These are phyloP conservation scores for Dermochelys coriacea DNA, from an alignment of 2,797 vertebrate species.

Conservation along the genomic window DNA sequence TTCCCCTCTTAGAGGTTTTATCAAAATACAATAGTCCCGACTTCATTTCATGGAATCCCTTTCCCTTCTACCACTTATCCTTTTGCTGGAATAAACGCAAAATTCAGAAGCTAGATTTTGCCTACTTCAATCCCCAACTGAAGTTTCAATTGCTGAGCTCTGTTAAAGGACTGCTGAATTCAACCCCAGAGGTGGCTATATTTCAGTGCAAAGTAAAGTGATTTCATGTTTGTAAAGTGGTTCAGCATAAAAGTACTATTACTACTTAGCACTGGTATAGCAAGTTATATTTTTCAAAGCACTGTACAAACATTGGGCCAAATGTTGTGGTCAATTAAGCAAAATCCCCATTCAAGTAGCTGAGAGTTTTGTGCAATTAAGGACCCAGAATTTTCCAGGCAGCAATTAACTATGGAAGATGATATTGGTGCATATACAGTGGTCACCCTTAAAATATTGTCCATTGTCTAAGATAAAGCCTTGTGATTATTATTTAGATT, in stretches of 20 bases:
- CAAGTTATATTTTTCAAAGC: background rate
- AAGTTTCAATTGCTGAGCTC: background rate
- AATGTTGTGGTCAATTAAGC: constrained; percentile 40
- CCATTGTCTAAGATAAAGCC: constrained; percentile 5
- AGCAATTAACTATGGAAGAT: constrained; percentile 45
- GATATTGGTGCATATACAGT: constrained; percentile 40
- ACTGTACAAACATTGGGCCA: constrained; percentile 20
- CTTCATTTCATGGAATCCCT: background rate
- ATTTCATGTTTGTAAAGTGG: background rate
- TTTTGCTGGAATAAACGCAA: background rate
- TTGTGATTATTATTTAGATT: constrained; percentile 30
- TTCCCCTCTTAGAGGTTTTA: background rate
- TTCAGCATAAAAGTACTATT: background rate
- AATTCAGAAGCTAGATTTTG: background rate
- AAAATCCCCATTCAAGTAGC: constrained; percentile 42
- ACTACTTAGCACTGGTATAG: background rate
- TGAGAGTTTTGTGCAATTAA: constrained; percentile 39
- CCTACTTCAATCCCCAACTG: background rate
- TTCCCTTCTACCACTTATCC: fast-evolving
- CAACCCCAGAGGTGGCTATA: background rate
- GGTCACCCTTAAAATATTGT: background rate
- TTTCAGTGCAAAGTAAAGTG: background rate
- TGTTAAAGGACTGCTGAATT: background rate
- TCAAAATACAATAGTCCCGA: background rate
- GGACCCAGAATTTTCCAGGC: constrained; percentile 37